Evolutionary conservation across 2,888 invertebrate genomes (phyloP).

Genomic region (Gortyna flavago): DNA sequence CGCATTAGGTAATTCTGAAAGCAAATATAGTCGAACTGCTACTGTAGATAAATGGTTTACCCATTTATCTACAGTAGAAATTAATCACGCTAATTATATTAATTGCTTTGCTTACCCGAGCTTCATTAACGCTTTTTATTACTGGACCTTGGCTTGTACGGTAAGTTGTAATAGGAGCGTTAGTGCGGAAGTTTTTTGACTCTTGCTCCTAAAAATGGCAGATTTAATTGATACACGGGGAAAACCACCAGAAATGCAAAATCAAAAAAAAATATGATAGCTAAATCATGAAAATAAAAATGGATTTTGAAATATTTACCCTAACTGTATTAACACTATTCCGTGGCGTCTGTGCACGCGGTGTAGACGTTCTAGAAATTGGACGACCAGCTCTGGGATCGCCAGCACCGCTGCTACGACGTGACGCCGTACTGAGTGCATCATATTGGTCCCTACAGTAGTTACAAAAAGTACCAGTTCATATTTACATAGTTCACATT

Average conservation of each 20-base stretch:
- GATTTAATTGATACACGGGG: not conserved
- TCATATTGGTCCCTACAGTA: conserved; percentile 69
- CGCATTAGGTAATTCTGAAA: conserved; percentile 78
- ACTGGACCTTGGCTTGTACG: conserved; percentile 78
- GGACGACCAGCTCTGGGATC: conserved; percentile 74
- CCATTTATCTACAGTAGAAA: too few species aligned
- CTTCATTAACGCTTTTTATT: conserved; percentile 81
- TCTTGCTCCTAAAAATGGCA: conserved; percentile 59
- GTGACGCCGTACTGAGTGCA: conserved; percentile 60
- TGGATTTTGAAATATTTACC: conserved; percentile 19
- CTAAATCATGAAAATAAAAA: too few species aligned
- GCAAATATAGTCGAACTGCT: not conserved
- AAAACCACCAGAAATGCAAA: not conserved
- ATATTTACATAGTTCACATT: not conserved
- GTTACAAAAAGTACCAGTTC: conserved; percentile 15
- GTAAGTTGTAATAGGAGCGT: conserved; percentile 73
- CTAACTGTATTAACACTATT: conserved; percentile 66
- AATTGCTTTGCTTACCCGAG: conserved; percentile 73
- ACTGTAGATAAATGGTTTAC: too few species aligned
- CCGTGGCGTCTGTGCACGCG: conserved; percentile 51
- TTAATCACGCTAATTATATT: not conserved
- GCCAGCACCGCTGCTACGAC: conserved; percentile 78
- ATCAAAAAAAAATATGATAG: not conserved
- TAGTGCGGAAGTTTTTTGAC: conserved; percentile 59
- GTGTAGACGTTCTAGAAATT: conserved; percentile 59